phyloP scores from a whole-genome alignment of 1,140 invertebrate species.

The Drosophila kohkoa region DNA sequence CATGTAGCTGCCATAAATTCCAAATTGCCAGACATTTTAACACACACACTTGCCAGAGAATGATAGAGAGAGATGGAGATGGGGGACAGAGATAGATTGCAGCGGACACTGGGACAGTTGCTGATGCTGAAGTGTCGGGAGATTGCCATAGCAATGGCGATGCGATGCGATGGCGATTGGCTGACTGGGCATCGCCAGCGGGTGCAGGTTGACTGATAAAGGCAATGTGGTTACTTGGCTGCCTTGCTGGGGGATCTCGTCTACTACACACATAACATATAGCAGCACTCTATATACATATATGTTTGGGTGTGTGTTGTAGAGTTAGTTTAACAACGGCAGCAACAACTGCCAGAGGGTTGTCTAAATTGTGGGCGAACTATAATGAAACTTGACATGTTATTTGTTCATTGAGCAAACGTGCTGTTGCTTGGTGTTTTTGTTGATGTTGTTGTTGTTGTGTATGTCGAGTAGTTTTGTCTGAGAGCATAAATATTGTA shows the following conservation, averaged over 20 bases:
- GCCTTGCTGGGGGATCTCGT: slow-evolving; percentile 28
- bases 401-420: slow-evolving; percentile 78
- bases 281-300: too few relatives aligned
- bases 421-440: slow-evolving; percentile 51
- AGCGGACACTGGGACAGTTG: slow-evolving; percentile 36
- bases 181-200: slow-evolving; percentile 20
- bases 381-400: slow-evolving; percentile 84
- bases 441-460: neutral
- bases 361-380: slow-evolving; percentile 60
- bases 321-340: slow-evolving; percentile 54
- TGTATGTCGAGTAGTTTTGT: slow-evolving; percentile 7
- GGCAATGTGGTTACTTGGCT: slow-evolving; percentile 55
- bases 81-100: slow-evolving; percentile 47
- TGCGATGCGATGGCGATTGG: slow-evolving; percentile 14
- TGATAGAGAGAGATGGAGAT: neutral
- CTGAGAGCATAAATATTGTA: slow-evolving; percentile 52
- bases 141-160: slow-evolving; percentile 35
- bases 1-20: slow-evolving; percentile 83
- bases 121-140: slow-evolving; percentile 40
- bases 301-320: too few relatives aligned
- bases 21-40: slow-evolving; percentile 80
- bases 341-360: slow-evolving; percentile 45
- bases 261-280: neutral
- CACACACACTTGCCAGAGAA: slow-evolving; percentile 10
- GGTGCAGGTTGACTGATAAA: slow-evolving; percentile 74